Percentiles rank a stretch among this genome's conserved stretches.
Conservation (phyloP, 2,797 vertebrate genomes). For the Mormyrops attenuatus region DNA sequence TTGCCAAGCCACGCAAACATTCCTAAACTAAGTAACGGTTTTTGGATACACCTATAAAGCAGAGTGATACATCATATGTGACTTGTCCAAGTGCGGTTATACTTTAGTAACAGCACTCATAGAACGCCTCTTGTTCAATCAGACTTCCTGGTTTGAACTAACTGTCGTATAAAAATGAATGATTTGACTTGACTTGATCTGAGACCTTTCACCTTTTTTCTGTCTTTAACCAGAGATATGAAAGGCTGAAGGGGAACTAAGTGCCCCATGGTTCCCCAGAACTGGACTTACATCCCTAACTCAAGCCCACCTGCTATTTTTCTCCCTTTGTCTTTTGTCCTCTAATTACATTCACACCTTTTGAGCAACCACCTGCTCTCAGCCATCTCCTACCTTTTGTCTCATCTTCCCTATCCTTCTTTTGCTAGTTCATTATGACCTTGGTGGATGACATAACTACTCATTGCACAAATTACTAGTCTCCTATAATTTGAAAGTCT, state of each 20-base stretch:
- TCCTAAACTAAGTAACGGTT: neutral
- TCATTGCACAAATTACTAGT: conserved; percentile 59
- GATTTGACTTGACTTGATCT: neutral
- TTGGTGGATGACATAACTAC: conserved; percentile 60
- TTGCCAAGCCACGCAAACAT: neutral
- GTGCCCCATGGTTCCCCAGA: neutral
- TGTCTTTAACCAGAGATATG: neutral
- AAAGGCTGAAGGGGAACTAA: neutral
- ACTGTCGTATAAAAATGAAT: neutral
- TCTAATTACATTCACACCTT: conserved; percentile 41
- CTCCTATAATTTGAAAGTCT: conserved; percentile 69
- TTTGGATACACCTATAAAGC: neutral
- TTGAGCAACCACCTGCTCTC: conserved; percentile 35
- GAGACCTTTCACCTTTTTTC: neutral
- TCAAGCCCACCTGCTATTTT: conserved; percentile 45
- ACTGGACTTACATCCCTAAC: conserved; percentile 34
- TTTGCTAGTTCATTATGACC: conserved; percentile 57
- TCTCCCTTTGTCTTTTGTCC: conserved; percentile 43
- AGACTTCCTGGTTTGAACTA: neutral
- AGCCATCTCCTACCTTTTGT: neutral
- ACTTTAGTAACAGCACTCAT: neutral
- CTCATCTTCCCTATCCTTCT: conserved; percentile 28
- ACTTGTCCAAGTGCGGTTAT: neutral
- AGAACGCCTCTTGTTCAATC: neutral
- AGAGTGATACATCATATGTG: neutral